Base-by-base conservation (phyloP, 1,140 invertebrate species). In the Armadillidium nasatum region DNA sequence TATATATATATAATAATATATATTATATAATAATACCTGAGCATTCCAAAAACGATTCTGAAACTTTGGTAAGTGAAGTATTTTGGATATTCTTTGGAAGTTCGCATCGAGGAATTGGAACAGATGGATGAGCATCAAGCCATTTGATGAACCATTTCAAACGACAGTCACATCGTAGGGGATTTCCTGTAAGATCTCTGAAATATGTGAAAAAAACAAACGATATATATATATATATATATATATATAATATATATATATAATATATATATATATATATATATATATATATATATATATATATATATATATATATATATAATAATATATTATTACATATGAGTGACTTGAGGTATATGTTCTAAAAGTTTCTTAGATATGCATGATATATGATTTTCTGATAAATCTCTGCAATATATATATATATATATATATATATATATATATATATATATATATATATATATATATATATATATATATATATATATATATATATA, bases 161-260 rank as follows among this genome's bases (percentile, higher is more conserved):
- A 69, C 90, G 90, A 85, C 97, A 99, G 86, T 99, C 96, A 85
- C 97, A 99, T 86, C 96, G 97, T 60, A 99, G 86, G 1, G 96
- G 95, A 87, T 99, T 99, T 15, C 93, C 92, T 73, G 96, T 96
- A 22, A 99, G 86, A 15, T 50, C 46, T 50, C 46, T 50, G 9
- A 10, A 50, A 50, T n/a, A n/a, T n/a, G n/a, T n/a, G n/a, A n/a
- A n/a, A n/a, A n/a, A n/a, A n/a, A n/a, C n/a, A n/a, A n/a, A n/a
- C n/a, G n/a, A n/a, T n/a, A n/a, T n/a, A n/a, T n/a, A n/a, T n/a
- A n/a, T n/a, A n/a, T n/a, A n/a, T n/a, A n/a, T n/a, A n/a, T n/a
- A n/a, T n/a, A n/a, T n/a, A n/a, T n/a, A n/a, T n/a, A n/a, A n/a
- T n/a, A n/a, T n/a, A n/a, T n/a, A n/a, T n/a, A n/a, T n/a, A n/a